A percentile compares a stretch with the other conserved stretches of the same genome.
Evolutionary conservation across 37 sponge, comb jelly and placozoan genomes (phyloP).

Genomic region (Spongilla lacustris): DNA sequence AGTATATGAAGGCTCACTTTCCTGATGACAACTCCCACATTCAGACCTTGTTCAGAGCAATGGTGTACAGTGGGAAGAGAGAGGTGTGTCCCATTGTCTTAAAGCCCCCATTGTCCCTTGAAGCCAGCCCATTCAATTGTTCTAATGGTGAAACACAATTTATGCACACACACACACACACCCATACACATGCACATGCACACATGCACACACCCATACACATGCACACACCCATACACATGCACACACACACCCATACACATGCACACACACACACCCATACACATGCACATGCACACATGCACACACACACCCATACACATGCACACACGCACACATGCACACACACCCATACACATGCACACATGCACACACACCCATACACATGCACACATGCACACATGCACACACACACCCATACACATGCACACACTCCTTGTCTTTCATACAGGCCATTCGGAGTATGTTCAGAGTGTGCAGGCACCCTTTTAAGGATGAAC

Average conservation of each 20-base stretch:
- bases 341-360: not conserved
- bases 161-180: no score
- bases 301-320: not conserved
- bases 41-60: slow-evolving; percentile 33
- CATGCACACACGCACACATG: no score
- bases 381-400: no score
- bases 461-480: slow-evolving; percentile 56
- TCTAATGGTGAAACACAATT: no score
- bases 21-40: slow-evolving; percentile 29
- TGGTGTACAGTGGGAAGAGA: slow-evolving; percentile 52
- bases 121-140: no score
- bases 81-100: slow-evolving; percentile 69
- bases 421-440: not conserved
- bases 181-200: no score
- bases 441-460: slow-evolving; percentile 56
- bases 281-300: not conserved
- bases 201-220: no score
- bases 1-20: slow-evolving; percentile 44
- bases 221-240: not conserved
- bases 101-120: no score
- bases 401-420: not conserved
- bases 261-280: not conserved
- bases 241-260: not conserved
- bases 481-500: slow-evolving; percentile 16
- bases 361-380: not conserved